Evolutionary conservation across 2,797 vertebrate genomes (phyloP).

Genomic region (Peromyscus nudipes): DNA sequence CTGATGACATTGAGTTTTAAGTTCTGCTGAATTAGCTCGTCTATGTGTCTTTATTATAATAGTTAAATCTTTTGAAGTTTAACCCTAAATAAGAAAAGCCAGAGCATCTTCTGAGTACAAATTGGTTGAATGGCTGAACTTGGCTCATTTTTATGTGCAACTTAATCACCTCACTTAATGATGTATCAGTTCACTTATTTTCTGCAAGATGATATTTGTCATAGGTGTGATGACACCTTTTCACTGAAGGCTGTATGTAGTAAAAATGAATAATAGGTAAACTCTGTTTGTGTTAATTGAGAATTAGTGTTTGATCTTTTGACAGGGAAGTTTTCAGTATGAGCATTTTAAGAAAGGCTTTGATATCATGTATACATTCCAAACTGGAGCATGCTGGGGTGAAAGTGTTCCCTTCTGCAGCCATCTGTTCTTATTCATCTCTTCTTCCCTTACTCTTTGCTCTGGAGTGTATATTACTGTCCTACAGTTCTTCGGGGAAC

Average conservation of each 20-base stretch:
- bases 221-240: background rate
- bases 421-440: constrained; percentile 80
- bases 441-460: constrained; percentile 80
- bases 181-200: constrained; percentile 56
- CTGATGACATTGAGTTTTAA: background rate
- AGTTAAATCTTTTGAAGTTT: constrained; percentile 26
- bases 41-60: constrained; percentile 21
- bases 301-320: constrained; percentile 73
- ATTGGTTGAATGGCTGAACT: constrained; percentile 43
- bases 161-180: constrained; percentile 28
- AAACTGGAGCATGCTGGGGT: constrained; percentile 70
- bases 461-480: constrained; percentile 81
- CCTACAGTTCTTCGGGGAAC: constrained; percentile 81
- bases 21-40: constrained; percentile 11
- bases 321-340: constrained; percentile 62
- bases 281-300: constrained; percentile 43
- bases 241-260: constrained; percentile 29
- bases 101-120: background rate
- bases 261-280: constrained; percentile 61
- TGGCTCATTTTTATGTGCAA: background rate
- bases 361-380: constrained; percentile 74
- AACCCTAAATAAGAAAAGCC: background rate
- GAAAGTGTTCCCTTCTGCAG: constrained; percentile 76
- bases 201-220: constrained; percentile 17
- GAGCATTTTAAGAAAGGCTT: constrained; percentile 72